Evolutionary conservation across 2,113 vertebrate species (phyloP).

Genomic region (Bambusicola thoracicus): DNA sequence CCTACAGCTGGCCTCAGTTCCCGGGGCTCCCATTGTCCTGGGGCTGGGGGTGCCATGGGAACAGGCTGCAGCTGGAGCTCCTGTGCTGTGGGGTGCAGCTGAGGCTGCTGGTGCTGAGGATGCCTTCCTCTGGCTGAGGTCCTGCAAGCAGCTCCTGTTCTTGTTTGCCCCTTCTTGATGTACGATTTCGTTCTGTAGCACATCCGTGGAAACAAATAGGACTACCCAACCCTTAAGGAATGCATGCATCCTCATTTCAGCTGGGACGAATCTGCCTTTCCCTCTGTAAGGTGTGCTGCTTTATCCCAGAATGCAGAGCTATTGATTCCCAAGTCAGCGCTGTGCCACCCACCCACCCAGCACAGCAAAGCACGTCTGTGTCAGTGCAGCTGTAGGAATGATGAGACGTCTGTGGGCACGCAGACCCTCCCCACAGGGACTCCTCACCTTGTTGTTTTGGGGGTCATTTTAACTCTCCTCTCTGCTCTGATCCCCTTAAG

Average conservation of each 20-base stretch:
- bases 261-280: background rate
- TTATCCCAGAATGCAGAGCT: background rate
- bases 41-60: accelerated
- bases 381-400: background rate
- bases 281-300: background rate
- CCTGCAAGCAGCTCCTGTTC: background rate
- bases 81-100: background rate
- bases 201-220: background rate
- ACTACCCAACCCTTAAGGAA: background rate
- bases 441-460: background rate
- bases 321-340: background rate
- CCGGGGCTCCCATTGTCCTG: background rate
- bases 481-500: background rate
- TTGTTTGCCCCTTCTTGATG: accelerated
- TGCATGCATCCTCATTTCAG: background rate
- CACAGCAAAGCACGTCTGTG: background rate
- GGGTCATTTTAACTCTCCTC: background rate
- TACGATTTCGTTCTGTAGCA: background rate
- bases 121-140: background rate
- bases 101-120: background rate
- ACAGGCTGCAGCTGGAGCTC: background rate
- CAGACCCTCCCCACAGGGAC: background rate
- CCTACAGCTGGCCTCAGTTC: background rate
- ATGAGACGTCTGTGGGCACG: background rate
- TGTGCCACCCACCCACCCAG: background rate